A percentile compares a stretch with the other conserved stretches of the same genome.
These are phyloP conservation scores for Achroia grisella DNA, from an alignment of 1,140 invertebrate genomes.

Conservation along the genomic window DNA sequence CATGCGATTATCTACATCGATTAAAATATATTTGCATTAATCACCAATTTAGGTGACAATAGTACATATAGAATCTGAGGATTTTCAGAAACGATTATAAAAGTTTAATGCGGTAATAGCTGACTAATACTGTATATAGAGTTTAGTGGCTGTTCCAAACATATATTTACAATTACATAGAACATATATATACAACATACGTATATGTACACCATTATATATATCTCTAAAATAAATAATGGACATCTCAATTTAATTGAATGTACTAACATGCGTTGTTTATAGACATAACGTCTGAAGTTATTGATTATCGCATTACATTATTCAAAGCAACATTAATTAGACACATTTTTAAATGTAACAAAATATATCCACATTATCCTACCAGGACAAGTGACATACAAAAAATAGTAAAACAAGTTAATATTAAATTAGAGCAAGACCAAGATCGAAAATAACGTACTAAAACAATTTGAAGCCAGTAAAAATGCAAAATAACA, in stretches of 20 bases:
- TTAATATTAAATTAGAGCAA: too few species aligned
- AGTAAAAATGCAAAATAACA: slow-evolving; percentile 16
- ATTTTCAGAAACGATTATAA: too few species aligned
- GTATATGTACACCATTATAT: slow-evolving; percentile 51
- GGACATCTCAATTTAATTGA: slow-evolving; percentile 62
- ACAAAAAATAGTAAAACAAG: too few species aligned
- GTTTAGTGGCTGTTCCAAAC: slow-evolving; percentile 32
- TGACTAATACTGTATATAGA: slow-evolving; percentile 59
- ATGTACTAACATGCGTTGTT: slow-evolving; percentile 33
- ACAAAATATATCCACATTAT: too few species aligned
- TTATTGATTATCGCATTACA: neutral
- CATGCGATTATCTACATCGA: neutral
- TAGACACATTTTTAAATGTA: too few species aligned
- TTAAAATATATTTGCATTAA: too few species aligned
- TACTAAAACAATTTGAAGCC: neutral
- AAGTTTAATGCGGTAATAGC: slow-evolving; percentile 30
- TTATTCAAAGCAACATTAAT: too few species aligned
- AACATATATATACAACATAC: slow-evolving; percentile 55
- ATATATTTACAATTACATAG: slow-evolving; percentile 61
- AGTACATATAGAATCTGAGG: too few species aligned
- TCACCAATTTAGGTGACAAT: too few species aligned
- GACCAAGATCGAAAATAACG: too few species aligned
- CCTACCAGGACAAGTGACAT: too few species aligned
- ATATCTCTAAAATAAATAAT: slow-evolving; percentile 67
- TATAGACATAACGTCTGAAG: slow-evolving; percentile 26